Percentiles rank a stretch among this genome's conserved stretches.
Evolutionary conservation across 2,113 vertebrate genomes (phyloP).

Genomic region (Alectura lathami): DNA sequence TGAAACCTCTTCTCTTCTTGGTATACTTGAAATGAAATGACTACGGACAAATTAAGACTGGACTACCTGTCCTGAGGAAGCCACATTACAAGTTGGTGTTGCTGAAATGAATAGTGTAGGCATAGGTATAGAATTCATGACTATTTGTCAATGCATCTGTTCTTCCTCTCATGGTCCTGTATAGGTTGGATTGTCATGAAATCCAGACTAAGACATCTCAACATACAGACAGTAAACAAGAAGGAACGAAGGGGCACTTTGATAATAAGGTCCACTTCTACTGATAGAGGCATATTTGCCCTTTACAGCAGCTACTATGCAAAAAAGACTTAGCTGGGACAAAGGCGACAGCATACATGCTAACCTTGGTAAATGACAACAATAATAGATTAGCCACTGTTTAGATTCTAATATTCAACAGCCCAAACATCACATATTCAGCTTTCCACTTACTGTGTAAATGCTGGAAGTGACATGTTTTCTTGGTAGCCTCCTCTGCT

Average conservation of each 20-base stretch:
- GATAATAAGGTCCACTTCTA: not conserved
- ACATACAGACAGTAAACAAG: not conserved
- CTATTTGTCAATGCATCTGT: not conserved
- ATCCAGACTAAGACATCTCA: not conserved
- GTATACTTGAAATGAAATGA: not conserved
- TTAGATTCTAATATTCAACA: not conserved
- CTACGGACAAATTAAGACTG: not conserved
- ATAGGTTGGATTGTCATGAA: not conserved
- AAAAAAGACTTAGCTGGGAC: not conserved
- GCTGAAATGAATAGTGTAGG: too few relatives aligned
- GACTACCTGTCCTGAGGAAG: not conserved
- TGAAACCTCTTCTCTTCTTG: not conserved
- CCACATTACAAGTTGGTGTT: not conserved
- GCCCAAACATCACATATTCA: not conserved
- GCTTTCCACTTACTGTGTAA: not conserved
- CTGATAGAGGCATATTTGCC: not conserved
- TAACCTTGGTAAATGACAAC: not conserved
- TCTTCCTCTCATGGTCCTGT: not conserved
- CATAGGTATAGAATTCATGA: not conserved
- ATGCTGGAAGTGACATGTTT: accelerated
- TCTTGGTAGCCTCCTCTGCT: not conserved
- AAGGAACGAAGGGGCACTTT: not conserved
- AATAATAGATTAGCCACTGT: not conserved
- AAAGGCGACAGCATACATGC: not conserved
- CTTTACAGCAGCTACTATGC: not conserved